phyloP scores from a whole-genome alignment of 2,888 invertebrate genomes.

The Apodemia mormo region DNA sequence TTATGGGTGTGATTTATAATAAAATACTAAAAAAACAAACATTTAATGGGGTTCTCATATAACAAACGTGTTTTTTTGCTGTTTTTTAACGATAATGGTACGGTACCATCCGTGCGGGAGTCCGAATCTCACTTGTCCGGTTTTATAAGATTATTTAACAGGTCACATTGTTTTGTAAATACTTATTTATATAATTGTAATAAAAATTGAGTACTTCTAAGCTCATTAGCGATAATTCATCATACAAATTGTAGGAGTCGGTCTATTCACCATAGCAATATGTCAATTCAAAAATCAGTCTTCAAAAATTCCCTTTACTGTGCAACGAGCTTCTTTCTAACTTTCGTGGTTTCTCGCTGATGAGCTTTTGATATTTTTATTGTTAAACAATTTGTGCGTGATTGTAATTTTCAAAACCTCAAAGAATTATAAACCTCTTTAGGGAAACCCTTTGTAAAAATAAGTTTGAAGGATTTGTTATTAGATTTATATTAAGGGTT shows the following conservation, averaged over 20 bases:
- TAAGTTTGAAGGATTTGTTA: not conserved
- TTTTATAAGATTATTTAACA: too few species aligned
- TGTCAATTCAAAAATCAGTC: not conserved
- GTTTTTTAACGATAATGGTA: too few species aligned
- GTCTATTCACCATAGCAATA: not conserved
- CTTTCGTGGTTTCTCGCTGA: slow-evolving; percentile 30
- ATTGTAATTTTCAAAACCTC: slow-evolving; percentile 26
- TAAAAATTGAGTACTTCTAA: too few species aligned
- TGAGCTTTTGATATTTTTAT: slow-evolving; percentile 32
- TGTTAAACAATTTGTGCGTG: slow-evolving; percentile 22
- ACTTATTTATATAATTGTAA: too few species aligned
- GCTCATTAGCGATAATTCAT: not conserved
- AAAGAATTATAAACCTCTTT: slow-evolving; percentile 22
- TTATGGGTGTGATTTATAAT: too few species aligned
- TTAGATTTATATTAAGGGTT: slow-evolving; percentile 3
- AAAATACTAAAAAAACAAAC: too few species aligned
- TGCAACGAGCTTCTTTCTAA: slow-evolving; percentile 32
- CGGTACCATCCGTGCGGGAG: too few species aligned
- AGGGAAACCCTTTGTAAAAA: slow-evolving; percentile 15
- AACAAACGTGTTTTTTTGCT: too few species aligned
- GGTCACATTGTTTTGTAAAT: too few species aligned
- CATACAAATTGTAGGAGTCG: not conserved
- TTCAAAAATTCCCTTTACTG: not conserved
- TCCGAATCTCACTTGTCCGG: too few species aligned
- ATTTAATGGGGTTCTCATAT: too few species aligned